phyloP scores from a whole-genome alignment of 2,797 vertebrate genomes.

The Iguana delicatissima region DNA sequence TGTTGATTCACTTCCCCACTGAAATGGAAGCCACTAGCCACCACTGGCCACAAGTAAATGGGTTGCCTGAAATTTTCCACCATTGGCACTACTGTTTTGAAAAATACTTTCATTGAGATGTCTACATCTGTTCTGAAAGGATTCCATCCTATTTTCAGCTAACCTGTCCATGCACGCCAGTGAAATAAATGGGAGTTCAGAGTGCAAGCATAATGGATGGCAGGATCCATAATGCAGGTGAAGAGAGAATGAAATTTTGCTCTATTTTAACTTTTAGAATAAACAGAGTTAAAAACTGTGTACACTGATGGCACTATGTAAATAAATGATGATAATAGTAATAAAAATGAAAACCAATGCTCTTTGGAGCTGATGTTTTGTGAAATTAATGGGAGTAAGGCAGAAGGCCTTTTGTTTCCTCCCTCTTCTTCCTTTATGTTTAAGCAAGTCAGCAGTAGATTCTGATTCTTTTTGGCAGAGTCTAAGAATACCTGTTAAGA shows the following conservation, averaged over 20 bases:
- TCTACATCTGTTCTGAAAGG: constrained; percentile 42
- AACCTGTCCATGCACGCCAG: neutral
- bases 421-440: constrained; percentile 39
- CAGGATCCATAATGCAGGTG: neutral
- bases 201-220: neutral
- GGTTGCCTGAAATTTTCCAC: too few relatives aligned
- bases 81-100: too few relatives aligned
- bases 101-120: constrained; percentile 50
- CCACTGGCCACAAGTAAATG: too few relatives aligned
- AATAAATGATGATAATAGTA: neutral
- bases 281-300: neutral
- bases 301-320: too few relatives aligned
- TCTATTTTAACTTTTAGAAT: neutral
- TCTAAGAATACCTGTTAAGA: constrained; percentile 47
- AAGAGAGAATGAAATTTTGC: too few relatives aligned
- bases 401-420: neutral
- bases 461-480: neutral
- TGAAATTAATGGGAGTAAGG: constrained; percentile 6
- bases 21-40: too few relatives aligned
- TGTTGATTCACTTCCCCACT: too few relatives aligned
- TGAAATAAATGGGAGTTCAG: neutral
- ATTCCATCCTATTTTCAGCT: neutral
- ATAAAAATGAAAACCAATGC: neutral
- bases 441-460: constrained; percentile 52
- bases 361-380: constrained; percentile 35